Conservation (phyloP, 92 coral and sea anemone species). For the Micromussa lordhowensis region DNA sequence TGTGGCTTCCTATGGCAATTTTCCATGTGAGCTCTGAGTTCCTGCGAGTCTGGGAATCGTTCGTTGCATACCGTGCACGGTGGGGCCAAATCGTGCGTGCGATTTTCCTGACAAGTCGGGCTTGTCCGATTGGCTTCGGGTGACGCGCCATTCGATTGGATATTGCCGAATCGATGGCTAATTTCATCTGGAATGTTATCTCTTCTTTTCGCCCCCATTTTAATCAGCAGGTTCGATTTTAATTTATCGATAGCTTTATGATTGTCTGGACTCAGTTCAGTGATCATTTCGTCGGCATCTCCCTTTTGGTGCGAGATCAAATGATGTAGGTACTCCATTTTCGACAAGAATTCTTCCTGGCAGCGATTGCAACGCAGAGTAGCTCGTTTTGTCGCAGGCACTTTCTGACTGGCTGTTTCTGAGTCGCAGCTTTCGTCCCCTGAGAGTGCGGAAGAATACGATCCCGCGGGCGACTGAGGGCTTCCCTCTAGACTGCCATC, state of each 20-base stretch:
- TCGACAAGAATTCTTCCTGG: slow-evolving; percentile 80
- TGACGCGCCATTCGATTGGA: background rate
- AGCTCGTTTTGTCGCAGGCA: slow-evolving; percentile 50
- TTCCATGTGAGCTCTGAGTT: slow-evolving; percentile 76
- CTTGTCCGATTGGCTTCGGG: background rate
- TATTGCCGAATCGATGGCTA: background rate
- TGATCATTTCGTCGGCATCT: slow-evolving; percentile 22
- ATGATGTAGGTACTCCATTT: slow-evolving; percentile 91
- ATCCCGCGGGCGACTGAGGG: slow-evolving; percentile 33
- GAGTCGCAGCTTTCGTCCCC: slow-evolving; percentile 54
- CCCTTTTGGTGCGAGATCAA: slow-evolving; percentile 85
- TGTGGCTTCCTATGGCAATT: slow-evolving; percentile 81
- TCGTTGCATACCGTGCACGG: slow-evolving; percentile 79
- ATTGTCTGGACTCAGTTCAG: slow-evolving; percentile 6
- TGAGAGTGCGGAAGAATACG: slow-evolving; percentile 34
- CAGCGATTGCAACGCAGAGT: slow-evolving; percentile 86
- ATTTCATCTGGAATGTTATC: slow-evolving; percentile 12
- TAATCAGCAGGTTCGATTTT: slow-evolving; percentile 34
- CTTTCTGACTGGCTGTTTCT: slow-evolving; percentile 34
- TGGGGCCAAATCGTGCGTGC: slow-evolving; percentile 27
- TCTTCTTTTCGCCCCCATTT: slow-evolving; percentile 30
- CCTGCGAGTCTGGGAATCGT: slow-evolving; percentile 68
- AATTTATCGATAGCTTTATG: slow-evolving; percentile 16
- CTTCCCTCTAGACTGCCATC: slow-evolving; percentile 39
- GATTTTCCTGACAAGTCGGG: slow-evolving; percentile 24